Evolutionary conservation across 2,797 vertebrate genomes (phyloP), one percentile per base, ranked within the genome.

Genomic region (Tenualosa thibaudeaui): DNA sequence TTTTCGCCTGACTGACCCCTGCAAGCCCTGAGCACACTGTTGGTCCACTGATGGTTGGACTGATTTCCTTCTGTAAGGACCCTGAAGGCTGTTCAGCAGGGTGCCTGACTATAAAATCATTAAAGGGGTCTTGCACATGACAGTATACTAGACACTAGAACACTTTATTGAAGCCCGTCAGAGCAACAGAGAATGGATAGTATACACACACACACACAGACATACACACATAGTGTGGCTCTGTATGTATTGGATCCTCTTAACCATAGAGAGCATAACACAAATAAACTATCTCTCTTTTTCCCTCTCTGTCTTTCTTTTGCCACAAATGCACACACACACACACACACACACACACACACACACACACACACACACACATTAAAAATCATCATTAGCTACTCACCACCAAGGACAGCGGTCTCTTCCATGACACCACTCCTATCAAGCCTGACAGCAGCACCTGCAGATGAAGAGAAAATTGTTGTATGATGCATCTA

Each of bases 351-450:
- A 71, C 24, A 68, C 26, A 68, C 26, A 68, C 65, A 68, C 65
- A 68, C 65, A 68, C 65, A 68, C 26, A 68, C 65, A 68, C 65
- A 68, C 24, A 68, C 65, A 65, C 40, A 31, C 50, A 62, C 5
- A 5, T 2, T 58, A 19, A 49, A 53, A 6, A 17, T 46, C 46
- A 68, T 40, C 37, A 37, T 31, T 65, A 2, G 88, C 83, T 84
- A 95, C 98, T 99, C 93, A 99, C 98, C 97, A 99, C 98, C 3
- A 99, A 96, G 40, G 98, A 99, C 83, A 99, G 96, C 4, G 98
- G 98, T 89, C 98, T 97, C 93, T 99, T 99, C 98, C 98, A 99
- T 43, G 98, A 99, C 91, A 99, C 98, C 81, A 99, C 97, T 0
- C 98, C 98, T 0, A 99, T 99, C 91, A 99, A 87, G 88, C 98